These are phyloP conservation scores for Pseudomyrmex concolor DNA, from an alignment of 1,140 invertebrate genomes.

Conservation along the genomic window DNA sequence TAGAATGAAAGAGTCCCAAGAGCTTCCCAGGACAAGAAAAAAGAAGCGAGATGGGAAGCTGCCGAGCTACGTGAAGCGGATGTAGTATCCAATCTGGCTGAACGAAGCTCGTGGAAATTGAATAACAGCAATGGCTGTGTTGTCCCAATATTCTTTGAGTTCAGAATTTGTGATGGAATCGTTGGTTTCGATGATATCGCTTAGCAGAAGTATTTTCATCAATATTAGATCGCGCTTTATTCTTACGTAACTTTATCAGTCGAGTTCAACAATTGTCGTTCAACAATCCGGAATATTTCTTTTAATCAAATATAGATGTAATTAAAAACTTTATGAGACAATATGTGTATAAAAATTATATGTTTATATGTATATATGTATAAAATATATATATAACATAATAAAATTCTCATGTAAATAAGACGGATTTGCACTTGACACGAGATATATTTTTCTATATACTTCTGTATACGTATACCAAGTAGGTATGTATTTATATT, in stretches of 20 bases:
- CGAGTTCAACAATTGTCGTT: neutral
- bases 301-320: too few species aligned
- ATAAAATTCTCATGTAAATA: too few species aligned
- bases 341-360: too few species aligned
- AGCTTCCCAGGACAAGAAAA: neutral
- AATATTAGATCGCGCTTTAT: neutral
- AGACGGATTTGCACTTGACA: too few species aligned
- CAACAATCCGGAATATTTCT: too few species aligned
- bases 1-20: conserved; percentile 11
- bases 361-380: too few species aligned
- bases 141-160: neutral
- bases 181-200: neutral
- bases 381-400: too few species aligned
- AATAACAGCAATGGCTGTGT: conserved; percentile 23
- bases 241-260: neutral
- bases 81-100: conserved; percentile 36
- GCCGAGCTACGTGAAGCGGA: conserved; percentile 15
- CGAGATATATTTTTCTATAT: too few species aligned
- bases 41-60: neutral
- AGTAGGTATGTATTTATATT: too few species aligned
- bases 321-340: too few species aligned
- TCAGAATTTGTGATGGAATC: neutral
- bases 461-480: too few species aligned
- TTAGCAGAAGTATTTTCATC: neutral
- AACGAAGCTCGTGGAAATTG: conserved; percentile 40